These are phyloP conservation scores for Drosophila tristis DNA, from an alignment of 1,140 invertebrate genomes.

Conservation along the genomic window DNA sequence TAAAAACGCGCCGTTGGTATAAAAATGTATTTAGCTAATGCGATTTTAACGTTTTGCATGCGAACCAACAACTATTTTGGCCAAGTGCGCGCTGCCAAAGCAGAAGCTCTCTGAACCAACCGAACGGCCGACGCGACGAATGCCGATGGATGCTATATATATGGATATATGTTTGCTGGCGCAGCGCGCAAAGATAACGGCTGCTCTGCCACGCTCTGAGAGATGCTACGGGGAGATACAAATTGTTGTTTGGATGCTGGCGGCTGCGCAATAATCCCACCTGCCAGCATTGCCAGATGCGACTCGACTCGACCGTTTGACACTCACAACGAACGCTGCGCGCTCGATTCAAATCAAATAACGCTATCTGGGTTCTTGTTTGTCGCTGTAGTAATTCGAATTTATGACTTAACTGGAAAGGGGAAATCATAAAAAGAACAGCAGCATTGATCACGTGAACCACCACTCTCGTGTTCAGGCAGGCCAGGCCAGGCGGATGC, in stretches of 20 bases:
- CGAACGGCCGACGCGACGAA: slow-evolving; percentile 27
- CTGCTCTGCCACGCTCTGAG: slow-evolving; percentile 31
- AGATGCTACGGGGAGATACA: slow-evolving; percentile 33
- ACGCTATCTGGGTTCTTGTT: not conserved
- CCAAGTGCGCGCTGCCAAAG: slow-evolving; percentile 73
- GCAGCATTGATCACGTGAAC: slow-evolving; percentile 60
- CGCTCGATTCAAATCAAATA: slow-evolving; percentile 31
- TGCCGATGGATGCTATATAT: slow-evolving; percentile 49
- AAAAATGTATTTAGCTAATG: slow-evolving; percentile 80
- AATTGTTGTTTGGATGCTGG: slow-evolving; percentile 45
- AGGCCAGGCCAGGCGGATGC: slow-evolving; percentile 29
- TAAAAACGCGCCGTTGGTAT: slow-evolving; percentile 82
- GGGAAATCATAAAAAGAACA: slow-evolving; percentile 15
- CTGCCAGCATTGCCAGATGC: slow-evolving; percentile 47
- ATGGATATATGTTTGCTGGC: slow-evolving; percentile 19
- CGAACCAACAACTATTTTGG: slow-evolving; percentile 83
- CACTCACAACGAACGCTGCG: slow-evolving; percentile 38
- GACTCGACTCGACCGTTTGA: slow-evolving; percentile 1
- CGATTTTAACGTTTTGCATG: slow-evolving; percentile 82
- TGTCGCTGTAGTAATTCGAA: slow-evolving; percentile 19
- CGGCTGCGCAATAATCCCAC: slow-evolving; percentile 53
- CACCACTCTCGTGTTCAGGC: slow-evolving; percentile 47
- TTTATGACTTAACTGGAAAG: slow-evolving; percentile 67
- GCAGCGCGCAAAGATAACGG: slow-evolving; percentile 50
- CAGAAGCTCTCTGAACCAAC: slow-evolving; percentile 66